Base-by-base conservation (phyloP, 2,113 vertebrate genomes). In the Anser cygnoides region DNA sequence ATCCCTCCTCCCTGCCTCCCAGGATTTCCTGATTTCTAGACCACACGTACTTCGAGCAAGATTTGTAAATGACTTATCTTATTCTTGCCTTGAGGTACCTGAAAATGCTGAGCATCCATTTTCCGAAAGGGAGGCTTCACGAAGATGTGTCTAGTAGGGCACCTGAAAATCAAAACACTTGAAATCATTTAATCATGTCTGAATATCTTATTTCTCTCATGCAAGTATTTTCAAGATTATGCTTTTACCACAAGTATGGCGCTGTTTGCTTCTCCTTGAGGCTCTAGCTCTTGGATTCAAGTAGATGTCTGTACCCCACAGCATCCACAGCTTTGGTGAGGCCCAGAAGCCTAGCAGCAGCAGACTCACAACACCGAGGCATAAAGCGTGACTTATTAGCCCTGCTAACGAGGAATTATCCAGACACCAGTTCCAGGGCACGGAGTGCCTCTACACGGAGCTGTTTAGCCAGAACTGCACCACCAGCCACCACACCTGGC, bases 1-100 rank as follows among this genome's bases (percentile, higher is more conserved):
- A 91, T 52, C 14, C 77, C 62, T 81, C 70, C 73, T 54, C 50
- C 58, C 61, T 10, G 0, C 66, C 43, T 29, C 29, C 20, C 46
- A 50, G 79, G 72, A 79, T 87, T 87, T 92, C 89, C 77, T 82
- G 54, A 87, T 85, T 72, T 92, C 76, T 84, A 82, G 50, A 87
- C 74, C 68, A 79, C 1, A 3, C 5, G 29, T 55, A 57, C 33
- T 91, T 77, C 26, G 43, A 90, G 62, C 49, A 73, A 77, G 72
- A 72, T 59, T 82, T 70, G 7, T 46, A 76, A 52, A n/a, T 37
- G 50, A 84, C 50, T 84, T 54, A 33, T 15, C 50, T 92, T 65
- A 39, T 54, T 86, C 62, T 84, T 59, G 61, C n/a, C 52, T 81
- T 57, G 21, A 92, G 49, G 31, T 73, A 91, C 78, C 74, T 62